Base-by-base conservation (phyloP, 2,888 invertebrate species). In the Drosophila histrio region DNA sequence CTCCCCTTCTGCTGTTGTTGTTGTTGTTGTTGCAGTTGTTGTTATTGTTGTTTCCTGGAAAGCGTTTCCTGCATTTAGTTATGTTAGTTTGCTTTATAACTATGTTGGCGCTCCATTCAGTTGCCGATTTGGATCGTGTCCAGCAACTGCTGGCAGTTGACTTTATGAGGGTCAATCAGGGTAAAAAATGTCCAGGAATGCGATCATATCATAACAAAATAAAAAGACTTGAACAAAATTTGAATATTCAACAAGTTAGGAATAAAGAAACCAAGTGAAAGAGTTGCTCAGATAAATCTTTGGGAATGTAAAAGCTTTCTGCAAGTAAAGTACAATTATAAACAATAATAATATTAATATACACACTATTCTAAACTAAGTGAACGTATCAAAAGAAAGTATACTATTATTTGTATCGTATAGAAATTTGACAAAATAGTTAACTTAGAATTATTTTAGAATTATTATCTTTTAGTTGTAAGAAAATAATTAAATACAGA, bases 131-230 rank as follows among this genome's bases (percentile, higher is more conserved):
- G 62, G 61, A 81, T 81, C 78, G 77, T 84, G 72, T 64, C 57
- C 72, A 65, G 8, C 54, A 71, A 70, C 76, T 84, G 82, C 57
- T 74, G 59, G 8, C 54, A 71, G 72, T 79, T 84, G 82, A 78
- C 84, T 84, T 87, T 75, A 82, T 87, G 85, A 87, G 87, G 82
- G 87, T 84, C 82, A 82, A 81, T 81, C 81, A 71, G 79, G 71
- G 68, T 80, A 80, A 66, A 36, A 24, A 36, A 15, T 49, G 22
- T 44, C 39, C 34, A 19, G 76, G 77, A 76, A 73, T 76, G 66
- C 54, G 66, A 70, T 71, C 65, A 32, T 60, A 65, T 76, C 59
- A 24, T 3, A 44, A 26, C 26, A 11, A 17, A 11, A 17, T 38
- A 17, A 3, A 6, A 46, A 39, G 47, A 34, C 19, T 38, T 19